Conservation (phyloP, 2,113 vertebrate species). For the Prietella phreatophila region DNA sequence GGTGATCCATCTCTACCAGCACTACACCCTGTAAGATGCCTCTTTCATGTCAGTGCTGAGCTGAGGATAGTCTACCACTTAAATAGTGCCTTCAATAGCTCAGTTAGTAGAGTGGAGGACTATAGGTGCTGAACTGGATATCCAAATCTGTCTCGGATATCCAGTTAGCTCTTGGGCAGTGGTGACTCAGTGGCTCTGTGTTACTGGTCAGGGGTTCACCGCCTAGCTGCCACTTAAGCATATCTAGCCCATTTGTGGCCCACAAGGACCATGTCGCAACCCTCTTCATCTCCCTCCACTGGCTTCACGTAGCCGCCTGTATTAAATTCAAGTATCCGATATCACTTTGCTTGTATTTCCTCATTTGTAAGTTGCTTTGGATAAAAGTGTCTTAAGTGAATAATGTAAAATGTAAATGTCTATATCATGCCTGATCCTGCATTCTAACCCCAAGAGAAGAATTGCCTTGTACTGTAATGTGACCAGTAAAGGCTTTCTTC, state of each 20-base stretch:
- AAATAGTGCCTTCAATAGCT: not conserved
- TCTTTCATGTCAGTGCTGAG: not conserved
- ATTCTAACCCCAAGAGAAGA: not conserved
- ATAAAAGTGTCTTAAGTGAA: too few species aligned
- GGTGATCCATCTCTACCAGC: not conserved
- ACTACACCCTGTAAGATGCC: not conserved
- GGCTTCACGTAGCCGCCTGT: too few species aligned
- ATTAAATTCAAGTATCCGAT: too few species aligned
- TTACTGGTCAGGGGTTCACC: not conserved
- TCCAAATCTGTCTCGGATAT: not conserved
- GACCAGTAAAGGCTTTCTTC: not conserved
- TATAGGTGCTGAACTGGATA: not conserved
- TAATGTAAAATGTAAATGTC: too few species aligned
- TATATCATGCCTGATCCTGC: not conserved
- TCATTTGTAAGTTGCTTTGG: too few species aligned
- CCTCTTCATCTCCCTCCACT: too few species aligned
- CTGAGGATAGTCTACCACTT: not conserved
- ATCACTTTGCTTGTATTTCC: too few species aligned
- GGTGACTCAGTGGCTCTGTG: not conserved
- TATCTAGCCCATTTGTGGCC: too few species aligned
- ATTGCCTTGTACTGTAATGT: not conserved
- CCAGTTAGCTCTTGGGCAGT: not conserved
- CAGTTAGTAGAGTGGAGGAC: not conserved
- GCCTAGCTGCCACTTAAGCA: not conserved
- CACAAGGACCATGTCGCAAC: too few species aligned